phyloP scores from a whole-genome alignment of 1,140 invertebrate species.

The Apis dorsata region DNA sequence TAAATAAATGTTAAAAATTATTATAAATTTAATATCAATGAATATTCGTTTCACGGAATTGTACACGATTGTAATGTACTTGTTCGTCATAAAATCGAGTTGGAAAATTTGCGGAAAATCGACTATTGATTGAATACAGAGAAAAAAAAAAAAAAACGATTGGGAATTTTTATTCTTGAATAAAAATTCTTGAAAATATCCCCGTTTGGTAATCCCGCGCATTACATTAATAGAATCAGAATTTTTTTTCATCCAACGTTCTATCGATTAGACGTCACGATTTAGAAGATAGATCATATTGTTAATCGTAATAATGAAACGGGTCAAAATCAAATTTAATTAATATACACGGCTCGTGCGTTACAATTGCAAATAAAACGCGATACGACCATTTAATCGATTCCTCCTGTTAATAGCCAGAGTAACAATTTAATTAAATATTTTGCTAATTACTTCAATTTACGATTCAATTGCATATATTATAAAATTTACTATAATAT shows the following conservation, averaged over 20 bases:
- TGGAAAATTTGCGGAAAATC: conserved; percentile 9
- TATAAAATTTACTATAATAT: background rate
- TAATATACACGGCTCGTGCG: background rate
- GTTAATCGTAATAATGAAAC: background rate
- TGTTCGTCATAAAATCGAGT: conserved; percentile 9
- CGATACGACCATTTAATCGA: conserved; percentile 9
- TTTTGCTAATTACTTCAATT: conserved; percentile 27
- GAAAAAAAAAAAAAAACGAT: background rate
- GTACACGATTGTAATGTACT: conserved; percentile 1
- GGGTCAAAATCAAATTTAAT: conserved; percentile 18
- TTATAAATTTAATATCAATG: background rate
- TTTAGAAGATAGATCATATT: background rate
- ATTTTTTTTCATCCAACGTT: background rate
- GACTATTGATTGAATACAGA: background rate
- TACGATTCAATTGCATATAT: background rate
- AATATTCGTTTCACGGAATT: background rate
- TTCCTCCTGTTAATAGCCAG: conserved; percentile 6
- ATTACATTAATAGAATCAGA: background rate
- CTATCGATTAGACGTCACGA: background rate
- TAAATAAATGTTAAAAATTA: too few species aligned
- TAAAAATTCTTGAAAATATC: too few species aligned
- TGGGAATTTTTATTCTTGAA: background rate
- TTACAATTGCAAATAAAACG: conserved; percentile 5
- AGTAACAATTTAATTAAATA: conserved; percentile 35
- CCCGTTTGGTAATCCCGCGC: background rate